phyloP scores from a whole-genome alignment of 2,888 invertebrate species.

The Trachelus stipa region DNA sequence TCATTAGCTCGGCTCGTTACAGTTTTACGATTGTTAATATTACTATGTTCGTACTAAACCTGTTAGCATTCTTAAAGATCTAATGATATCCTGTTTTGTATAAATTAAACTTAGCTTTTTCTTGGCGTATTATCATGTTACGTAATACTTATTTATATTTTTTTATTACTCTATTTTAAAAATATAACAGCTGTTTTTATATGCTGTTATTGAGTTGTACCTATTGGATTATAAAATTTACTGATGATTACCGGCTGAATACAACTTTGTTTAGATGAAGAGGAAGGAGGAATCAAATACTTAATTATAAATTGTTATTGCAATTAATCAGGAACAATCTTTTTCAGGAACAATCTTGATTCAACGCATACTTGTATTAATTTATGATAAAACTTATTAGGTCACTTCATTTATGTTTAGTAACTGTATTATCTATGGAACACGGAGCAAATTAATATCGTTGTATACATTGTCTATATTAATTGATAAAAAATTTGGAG shows the following conservation, averaged over 20 bases:
- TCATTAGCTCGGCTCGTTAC: no score
- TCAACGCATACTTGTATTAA: not conserved
- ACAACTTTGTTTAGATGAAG: not conserved
- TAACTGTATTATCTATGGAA: no score
- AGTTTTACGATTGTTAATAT: no score
- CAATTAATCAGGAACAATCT: not conserved
- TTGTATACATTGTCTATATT: not conserved
- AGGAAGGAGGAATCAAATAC: not conserved
- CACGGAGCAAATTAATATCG: not conserved
- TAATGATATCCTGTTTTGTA: no score
- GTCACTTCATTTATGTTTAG: not conserved
- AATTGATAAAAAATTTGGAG: not conserved
- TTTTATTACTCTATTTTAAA: not conserved
- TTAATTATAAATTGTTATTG: no score
- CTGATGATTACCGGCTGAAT: not conserved
- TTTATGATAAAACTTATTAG: not conserved
- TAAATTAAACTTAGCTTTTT: no score
- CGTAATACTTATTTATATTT: not conserved
- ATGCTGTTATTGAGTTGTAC: not conserved
- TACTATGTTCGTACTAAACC: no score
- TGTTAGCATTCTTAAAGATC: no score
- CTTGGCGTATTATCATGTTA: no score
- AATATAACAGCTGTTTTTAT: not conserved
- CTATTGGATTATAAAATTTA: not conserved
- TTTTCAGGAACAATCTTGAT: not conserved